Conservation (phyloP, 2,113 vertebrate genomes). For the Notothenia rossii region DNA sequence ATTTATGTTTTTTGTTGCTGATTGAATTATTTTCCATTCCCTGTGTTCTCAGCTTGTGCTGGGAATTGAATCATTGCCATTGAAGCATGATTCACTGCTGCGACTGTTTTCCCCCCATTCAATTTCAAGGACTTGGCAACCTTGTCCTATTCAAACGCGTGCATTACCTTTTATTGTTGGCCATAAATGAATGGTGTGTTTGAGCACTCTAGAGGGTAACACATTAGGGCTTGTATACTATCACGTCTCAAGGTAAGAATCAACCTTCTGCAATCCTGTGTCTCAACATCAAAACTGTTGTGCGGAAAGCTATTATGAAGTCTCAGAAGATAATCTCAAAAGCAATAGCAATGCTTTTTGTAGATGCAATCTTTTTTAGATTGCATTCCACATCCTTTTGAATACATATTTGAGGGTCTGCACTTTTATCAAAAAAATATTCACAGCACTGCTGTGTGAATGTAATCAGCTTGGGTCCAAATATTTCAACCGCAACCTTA, state of each 20-base stretch:
- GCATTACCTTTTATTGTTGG: constrained; percentile 79
- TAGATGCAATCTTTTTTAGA: not conserved
- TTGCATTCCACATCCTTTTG: constrained; percentile 7
- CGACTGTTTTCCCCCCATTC: constrained; percentile 56
- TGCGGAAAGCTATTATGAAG: constrained; percentile 24
- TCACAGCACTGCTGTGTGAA: not conserved
- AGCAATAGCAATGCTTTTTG: constrained; percentile 15
- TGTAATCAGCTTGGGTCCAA: constrained; percentile 8
- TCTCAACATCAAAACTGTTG: constrained; percentile 30
- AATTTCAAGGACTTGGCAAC: constrained; percentile 83
- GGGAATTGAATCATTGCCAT: constrained; percentile 79
- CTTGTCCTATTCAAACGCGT: constrained; percentile 79
- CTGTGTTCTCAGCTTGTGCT: constrained; percentile 69
- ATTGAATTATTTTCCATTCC: constrained; percentile 82
- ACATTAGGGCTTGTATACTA: constrained; percentile 71
- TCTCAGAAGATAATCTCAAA: constrained; percentile 29
- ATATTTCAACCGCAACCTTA: not conserved
- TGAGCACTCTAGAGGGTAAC: constrained; percentile 68
- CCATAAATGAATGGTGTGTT: constrained; percentile 75
- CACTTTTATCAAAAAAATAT: not conserved
- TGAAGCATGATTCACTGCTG: constrained; percentile 76
- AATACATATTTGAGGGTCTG: constrained; percentile 7
- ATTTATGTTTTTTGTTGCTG: constrained; percentile 75
- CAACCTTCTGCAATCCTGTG: constrained; percentile 41
- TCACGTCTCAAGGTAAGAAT: constrained; percentile 65